Base-by-base conservation (phyloP, 1,140 invertebrate species). In the Macrostomum lignano region DNA sequence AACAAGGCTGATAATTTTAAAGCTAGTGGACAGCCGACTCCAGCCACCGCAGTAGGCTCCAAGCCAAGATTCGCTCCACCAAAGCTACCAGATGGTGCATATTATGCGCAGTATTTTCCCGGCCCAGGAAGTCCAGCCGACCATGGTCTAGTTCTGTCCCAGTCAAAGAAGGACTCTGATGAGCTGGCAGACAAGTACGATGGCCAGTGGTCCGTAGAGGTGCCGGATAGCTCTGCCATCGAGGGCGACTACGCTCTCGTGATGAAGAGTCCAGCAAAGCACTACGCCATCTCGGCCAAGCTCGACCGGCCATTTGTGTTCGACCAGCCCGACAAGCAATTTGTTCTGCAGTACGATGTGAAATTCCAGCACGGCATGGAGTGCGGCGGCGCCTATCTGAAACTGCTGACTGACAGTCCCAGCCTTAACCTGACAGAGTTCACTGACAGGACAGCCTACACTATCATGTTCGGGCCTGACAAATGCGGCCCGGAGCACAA, bases 401-500 rank as follows among this genome's bases (percentile, higher is more conserved):
- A 93, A 58, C 61, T 93, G 13, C 51, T 88, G 3, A 47, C 46
- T 20, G 42, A 46, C 23, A 48, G n/a, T n/a, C n/a, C n/a, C n/a
- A n/a, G n/a, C n/a, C n/a, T n/a, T n/a, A n/a, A n/a, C n/a, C n/a
- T n/a, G 21, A 68, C 65, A 19, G 63, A 70, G 39, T 82, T 91
- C 51, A 66, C 77, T 51, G 78, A 91, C 56, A 79, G 81, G 58
- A 81, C 81, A n/a, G 73, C 77, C 0, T 88, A 82, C 53, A 74
- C 74, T 3, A 79, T 88, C 43, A 91, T 91, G 82, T 91, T 91
- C 60, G 82, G 81, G 1, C 84, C 82, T 3, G 84, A 93, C 60
- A 91, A 88, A 56, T 93, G 82, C 60, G 82, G 82, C 35, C 76
- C 71, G 45, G 74, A 81, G 53, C 68, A 73, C 43, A 84, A 86